Conservation (phyloP, 2,888 invertebrate species). For the Lamellibrachia columna region DNA sequence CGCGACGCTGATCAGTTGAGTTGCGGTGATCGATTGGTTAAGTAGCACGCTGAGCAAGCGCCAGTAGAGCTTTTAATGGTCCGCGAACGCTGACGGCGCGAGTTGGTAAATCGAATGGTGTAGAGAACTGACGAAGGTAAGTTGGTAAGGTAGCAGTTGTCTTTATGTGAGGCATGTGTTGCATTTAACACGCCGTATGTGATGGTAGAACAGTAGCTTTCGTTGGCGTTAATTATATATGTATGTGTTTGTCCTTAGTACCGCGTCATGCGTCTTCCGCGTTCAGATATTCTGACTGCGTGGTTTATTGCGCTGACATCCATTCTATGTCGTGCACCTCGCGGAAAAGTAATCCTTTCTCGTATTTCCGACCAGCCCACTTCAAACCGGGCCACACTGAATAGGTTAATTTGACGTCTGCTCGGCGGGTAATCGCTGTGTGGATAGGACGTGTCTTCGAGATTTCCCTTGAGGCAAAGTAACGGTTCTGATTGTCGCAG, state of each 20-base stretch:
- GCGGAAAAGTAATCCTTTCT: neutral
- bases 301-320: neutral
- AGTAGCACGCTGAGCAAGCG: neutral
- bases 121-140: neutral
- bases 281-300: neutral
- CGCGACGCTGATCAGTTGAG: neutral
- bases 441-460: neutral
- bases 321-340: neutral
- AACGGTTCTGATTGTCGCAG: neutral
- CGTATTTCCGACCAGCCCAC: neutral
- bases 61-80: neutral
- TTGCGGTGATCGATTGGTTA: neutral
- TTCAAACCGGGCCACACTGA: neutral
- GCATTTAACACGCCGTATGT: neutral
- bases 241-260: neutral
- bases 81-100: slow-evolving; percentile 3
- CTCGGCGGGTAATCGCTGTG: neutral
- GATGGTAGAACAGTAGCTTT: neutral
- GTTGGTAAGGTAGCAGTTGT: neutral
- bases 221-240: neutral
- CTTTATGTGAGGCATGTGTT: neutral
- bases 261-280: neutral
- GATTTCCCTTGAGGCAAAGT: neutral
- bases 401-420: neutral
- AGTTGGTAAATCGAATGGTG: neutral